These are phyloP conservation scores for Ephialtes manifestator DNA, from an alignment of 2,888 invertebrate species.

Conservation along the genomic window DNA sequence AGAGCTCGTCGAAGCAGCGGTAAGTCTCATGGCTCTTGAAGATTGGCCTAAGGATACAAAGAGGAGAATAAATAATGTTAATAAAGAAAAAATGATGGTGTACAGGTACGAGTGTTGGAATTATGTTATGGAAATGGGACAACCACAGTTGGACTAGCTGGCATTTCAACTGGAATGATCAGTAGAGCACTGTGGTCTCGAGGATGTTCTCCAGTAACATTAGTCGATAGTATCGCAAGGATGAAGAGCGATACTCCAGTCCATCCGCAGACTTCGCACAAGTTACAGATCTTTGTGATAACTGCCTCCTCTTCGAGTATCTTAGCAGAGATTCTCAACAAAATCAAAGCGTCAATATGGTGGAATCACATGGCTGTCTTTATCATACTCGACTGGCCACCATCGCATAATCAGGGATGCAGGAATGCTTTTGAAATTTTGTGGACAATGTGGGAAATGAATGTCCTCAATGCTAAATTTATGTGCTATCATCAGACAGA, in stretches of 20 bases:
- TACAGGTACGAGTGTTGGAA: not conserved
- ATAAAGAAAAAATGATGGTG: too few relatives aligned
- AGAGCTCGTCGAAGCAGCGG: conserved; percentile 3
- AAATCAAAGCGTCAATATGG: conserved; percentile 59
- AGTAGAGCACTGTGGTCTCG: not conserved
- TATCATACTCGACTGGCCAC: conserved; percentile 58
- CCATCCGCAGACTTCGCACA: not conserved
- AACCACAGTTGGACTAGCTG: not conserved
- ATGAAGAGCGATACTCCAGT: not conserved
- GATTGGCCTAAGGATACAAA: too few relatives aligned
- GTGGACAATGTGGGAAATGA: conserved; percentile 63
- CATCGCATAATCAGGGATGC: conserved; percentile 61
- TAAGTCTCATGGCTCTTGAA: not conserved
- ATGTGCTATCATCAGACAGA: conserved; percentile 59
- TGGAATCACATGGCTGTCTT: conserved; percentile 71
- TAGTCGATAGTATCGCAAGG: not conserved
- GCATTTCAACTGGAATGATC: not conserved
- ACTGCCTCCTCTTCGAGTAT: not conserved
- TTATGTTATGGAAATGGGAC: not conserved
- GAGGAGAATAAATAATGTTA: too few relatives aligned
- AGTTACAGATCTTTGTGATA: conserved; percentile 26
- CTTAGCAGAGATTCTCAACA: not conserved
- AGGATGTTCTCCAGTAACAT: not conserved
- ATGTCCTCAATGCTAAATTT: conserved; percentile 66
- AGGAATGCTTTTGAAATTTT: conserved; percentile 57